These are phyloP conservation scores for Rhagologus leucostigma DNA, from an alignment of 2,113 vertebrate genomes.

Conservation along the genomic window DNA sequence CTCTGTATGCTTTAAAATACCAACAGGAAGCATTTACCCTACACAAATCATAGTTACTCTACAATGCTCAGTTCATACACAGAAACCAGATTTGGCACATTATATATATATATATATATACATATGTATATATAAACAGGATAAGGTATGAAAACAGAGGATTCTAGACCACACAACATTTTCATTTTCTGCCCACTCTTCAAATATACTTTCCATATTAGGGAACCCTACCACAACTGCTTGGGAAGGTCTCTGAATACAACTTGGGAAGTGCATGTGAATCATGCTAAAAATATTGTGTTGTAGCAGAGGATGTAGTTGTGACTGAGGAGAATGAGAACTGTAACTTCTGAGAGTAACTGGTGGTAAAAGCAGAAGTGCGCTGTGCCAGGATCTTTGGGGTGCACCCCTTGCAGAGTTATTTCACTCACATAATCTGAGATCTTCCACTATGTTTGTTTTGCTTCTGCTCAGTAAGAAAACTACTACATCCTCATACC, in stretches of 20 bases:
- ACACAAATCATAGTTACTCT: not conserved
- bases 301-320: not conserved
- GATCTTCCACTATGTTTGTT: not conserved
- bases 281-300: not conserved
- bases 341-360: not conserved
- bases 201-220: not conserved
- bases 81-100: not conserved
- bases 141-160: not conserved
- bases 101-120: not conserved
- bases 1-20: not conserved
- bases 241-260: not conserved
- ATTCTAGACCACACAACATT: not conserved
- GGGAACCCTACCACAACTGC: not conserved
- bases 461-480: not conserved
- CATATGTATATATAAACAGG: not conserved
- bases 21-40: not conserved
- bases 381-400: accelerated
- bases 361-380: not conserved
- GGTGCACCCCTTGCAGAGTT: not conserved
- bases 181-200: not conserved
- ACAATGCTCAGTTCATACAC: not conserved
- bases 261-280: not conserved
- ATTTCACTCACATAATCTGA: not conserved
- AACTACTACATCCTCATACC: not conserved
- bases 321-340: not conserved